Evolutionary conservation across 2,888 invertebrate species (phyloP).

Genomic region (Pycnomerus fuliginosus): DNA sequence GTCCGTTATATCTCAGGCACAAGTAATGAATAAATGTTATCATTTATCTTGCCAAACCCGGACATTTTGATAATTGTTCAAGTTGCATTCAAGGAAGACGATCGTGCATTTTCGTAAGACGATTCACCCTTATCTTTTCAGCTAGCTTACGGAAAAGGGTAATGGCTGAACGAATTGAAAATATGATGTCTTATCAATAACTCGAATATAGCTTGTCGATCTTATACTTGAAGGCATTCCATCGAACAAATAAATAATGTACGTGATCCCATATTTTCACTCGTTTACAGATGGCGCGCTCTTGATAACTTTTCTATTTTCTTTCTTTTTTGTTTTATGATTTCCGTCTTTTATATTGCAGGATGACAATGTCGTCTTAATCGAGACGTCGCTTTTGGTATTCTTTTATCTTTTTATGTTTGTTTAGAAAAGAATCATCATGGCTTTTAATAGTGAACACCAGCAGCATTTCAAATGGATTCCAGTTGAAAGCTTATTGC

Average conservation of each 20-base stretch:
- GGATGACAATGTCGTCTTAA: too few species aligned
- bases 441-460: too few species aligned
- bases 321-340: slow-evolving; percentile 2
- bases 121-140: slow-evolving; percentile 4
- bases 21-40: slow-evolving; percentile 14
- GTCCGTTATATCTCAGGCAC: slow-evolving; percentile 11
- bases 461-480: too few species aligned
- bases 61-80: too few species aligned
- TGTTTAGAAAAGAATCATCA: too few species aligned
- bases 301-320: slow-evolving; percentile 10
- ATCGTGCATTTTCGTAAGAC: too few species aligned
- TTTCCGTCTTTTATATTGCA: too few species aligned
- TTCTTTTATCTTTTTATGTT: too few species aligned
- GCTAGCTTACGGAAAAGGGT: too few species aligned
- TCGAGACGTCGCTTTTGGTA: too few species aligned
- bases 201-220: slow-evolving; percentile 6
- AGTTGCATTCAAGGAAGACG: too few species aligned
- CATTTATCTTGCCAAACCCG: slow-evolving; percentile 14
- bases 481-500: too few species aligned
- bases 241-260: slow-evolving; percentile 14
- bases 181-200: slow-evolving; percentile 16
- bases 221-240: slow-evolving; percentile 5
- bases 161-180: slow-evolving; percentile 6
- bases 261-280: slow-evolving; percentile 16
- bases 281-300: slow-evolving; percentile 9